Base-by-base conservation (phyloP, 2,797 vertebrate genomes). In the Diceros bicornis region DNA sequence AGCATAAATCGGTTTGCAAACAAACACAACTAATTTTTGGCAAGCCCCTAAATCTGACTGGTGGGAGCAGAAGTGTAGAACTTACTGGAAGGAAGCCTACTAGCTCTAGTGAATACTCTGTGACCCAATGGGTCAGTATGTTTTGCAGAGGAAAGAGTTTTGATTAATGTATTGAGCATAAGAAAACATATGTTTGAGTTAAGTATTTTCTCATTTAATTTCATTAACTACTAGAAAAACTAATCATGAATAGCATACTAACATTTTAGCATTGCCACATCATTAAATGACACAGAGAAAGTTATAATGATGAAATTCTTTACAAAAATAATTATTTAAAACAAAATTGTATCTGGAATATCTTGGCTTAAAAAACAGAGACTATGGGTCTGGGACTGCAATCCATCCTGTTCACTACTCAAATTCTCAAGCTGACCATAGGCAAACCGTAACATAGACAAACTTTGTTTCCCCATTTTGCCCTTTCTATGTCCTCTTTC, bases 141-240 rank as follows among this genome's bases (percentile, higher is more conserved):
- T 86, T 91, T 74, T 69, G 16, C n/a, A 44, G 84, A 92, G 20
- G 37, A 94, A 91, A 61, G 62, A 71, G 9, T 32, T 90, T 95
- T 96, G 37, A 81, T 87, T 77, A 85, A 69, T 64, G 23, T 79
- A 89, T 25, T 87, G 66, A 94, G 23, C 83, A 81, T 59, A 66
- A 89, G 72, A 90, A 93, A 93, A 75, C 25, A 21, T 20, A 61
- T 62, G 41, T 84, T 72, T 95, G n/a, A 41, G 27, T 69, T 62
- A 87, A 44, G 11, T 68, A 55, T 87, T 92, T 86, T 85, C 61
- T 95, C 50, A 72, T 84, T 95, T 96, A 91, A 69, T 81, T 78
- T 92, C 34, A 25, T 88, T 72, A 84, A 61, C 68, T 87, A 71
- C n/a, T 69, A 74, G 44, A 78, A 94, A 92, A 69, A 8, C 25